These are phyloP conservation scores for Hypena proboscidalis DNA, from an alignment of 2,888 invertebrate species.

Conservation along the genomic window DNA sequence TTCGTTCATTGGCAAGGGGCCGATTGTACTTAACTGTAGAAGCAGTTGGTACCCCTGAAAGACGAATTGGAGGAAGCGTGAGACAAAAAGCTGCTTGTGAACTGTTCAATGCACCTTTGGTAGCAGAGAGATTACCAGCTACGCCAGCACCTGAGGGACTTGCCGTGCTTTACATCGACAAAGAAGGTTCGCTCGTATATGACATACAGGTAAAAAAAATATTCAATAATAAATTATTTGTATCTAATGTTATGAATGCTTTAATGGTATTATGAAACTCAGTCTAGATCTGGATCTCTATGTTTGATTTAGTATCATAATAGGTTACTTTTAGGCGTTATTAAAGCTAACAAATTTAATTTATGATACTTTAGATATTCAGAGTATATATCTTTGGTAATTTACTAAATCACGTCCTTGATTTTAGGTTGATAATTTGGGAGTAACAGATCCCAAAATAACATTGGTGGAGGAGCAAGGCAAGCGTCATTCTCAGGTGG, in stretches of 20 bases:
- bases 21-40: constrained; percentile 89
- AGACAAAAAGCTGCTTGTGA: constrained; percentile 92
- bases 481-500: constrained; percentile 89
- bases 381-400: neutral
- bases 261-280: too few species aligned
- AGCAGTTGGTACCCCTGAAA: constrained; percentile 87
- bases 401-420: neutral
- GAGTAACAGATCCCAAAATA: constrained; percentile 86
- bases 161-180: constrained; percentile 92
- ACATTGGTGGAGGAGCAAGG: constrained; percentile 90
- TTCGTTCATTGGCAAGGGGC: constrained; percentile 91
- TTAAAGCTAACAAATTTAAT: too few species aligned
- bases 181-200: constrained; percentile 91
- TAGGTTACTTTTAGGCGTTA: constrained; percentile 34
- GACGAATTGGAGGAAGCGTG: constrained; percentile 89
- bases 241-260: too few species aligned
- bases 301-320: too few species aligned
- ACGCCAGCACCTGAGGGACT: constrained; percentile 86
- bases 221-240: too few species aligned
- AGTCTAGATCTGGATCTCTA: too few species aligned
- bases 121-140: constrained; percentile 79
- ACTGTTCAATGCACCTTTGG: constrained; percentile 90
- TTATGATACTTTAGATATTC: neutral
- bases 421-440: constrained; percentile 86
- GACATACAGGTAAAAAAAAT: constrained; percentile 86